Evolutionary conservation across 2,888 invertebrate species (phyloP), one percentile per base, ranked within the genome.

Genomic region (Nemurella pictetii): DNA sequence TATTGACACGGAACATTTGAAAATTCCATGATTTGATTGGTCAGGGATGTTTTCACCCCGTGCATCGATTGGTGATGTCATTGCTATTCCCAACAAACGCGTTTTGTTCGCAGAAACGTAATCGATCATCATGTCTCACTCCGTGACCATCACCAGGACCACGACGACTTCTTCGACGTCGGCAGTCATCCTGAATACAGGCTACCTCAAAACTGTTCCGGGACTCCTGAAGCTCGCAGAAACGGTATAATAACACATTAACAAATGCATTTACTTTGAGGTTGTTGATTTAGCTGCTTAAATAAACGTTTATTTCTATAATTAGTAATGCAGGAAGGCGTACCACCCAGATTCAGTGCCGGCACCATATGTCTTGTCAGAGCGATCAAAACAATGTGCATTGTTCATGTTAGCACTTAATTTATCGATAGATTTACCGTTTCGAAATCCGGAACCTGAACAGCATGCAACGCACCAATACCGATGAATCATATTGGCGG

Each of bases 101-200:
- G 29, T 78, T 12, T 12, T 27, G 27, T 29, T 30, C 78, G 30
- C 78, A 78, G 78, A 30, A 28, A n/a, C 0, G 27, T 78, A 30
- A 78, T 30, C 80, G 55, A 12, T 82, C 28, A 36, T 27, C 27
- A 97, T 97, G 97, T 97, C 97, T 87, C 97, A 97, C 91, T 93
- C 96, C 55, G 95, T 97, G 88, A 97, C 97, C 80, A 95, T 97
- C 86, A 97, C 96, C 32, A 92, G 96, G 89, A 96, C 95, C 35
- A 96, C 96, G 83, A 96, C 96, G 86, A 94, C 95, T 12, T 93
- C 95, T 29, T 93, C 94, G 32, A 95, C 96, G 27, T 94, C 95
- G 12, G 93, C 95, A 9, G 92, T 97, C 87, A 93, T 96, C 87
- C 91, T 97, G 86, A 97, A 97, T 90, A 95, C 94, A 5, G 95